A percentile compares a stretch with the other conserved stretches of the same genome.
Conservation (phyloP, 2,888 invertebrate species). For the Polylopha cassiicola region DNA sequence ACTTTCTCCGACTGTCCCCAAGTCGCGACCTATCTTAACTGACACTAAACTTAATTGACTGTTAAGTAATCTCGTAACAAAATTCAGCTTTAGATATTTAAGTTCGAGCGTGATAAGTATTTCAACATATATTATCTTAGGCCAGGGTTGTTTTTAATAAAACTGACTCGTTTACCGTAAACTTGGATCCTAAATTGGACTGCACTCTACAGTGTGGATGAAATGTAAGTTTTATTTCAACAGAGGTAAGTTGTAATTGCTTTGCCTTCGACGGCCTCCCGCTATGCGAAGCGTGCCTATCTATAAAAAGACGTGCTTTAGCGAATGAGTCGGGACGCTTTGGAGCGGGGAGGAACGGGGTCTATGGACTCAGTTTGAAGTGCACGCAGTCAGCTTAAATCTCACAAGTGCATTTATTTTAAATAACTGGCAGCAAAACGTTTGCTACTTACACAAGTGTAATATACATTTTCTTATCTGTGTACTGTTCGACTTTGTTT, state of each 20-base stretch:
- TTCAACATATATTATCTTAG: constrained; percentile 11
- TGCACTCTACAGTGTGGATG: constrained; percentile 1
- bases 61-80: background rate
- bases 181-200: constrained; percentile 5
- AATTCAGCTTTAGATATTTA: constrained; percentile 17
- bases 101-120: too few relatives aligned
- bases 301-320: constrained; percentile 57
- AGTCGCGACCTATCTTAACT: constrained; percentile 47
- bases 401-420: too few relatives aligned
- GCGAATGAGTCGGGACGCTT: constrained; percentile 40
- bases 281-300: constrained; percentile 31
- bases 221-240: constrained; percentile 1
- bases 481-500: too few relatives aligned
- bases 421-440: too few relatives aligned
- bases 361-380: constrained; percentile 27
- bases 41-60: constrained; percentile 15
- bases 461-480: too few relatives aligned
- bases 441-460: too few relatives aligned
- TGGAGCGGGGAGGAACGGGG: constrained; percentile 30
- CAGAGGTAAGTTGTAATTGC: constrained; percentile 2
- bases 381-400: constrained; percentile 21
- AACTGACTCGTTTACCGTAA: constrained; percentile 7
- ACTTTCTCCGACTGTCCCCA: constrained; percentile 44
- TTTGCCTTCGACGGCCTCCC: constrained; percentile 2
- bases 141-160: constrained; percentile 5